Conservation (phyloP, 2,113 vertebrate genomes). For the Ginglymostoma cirratum region DNA sequence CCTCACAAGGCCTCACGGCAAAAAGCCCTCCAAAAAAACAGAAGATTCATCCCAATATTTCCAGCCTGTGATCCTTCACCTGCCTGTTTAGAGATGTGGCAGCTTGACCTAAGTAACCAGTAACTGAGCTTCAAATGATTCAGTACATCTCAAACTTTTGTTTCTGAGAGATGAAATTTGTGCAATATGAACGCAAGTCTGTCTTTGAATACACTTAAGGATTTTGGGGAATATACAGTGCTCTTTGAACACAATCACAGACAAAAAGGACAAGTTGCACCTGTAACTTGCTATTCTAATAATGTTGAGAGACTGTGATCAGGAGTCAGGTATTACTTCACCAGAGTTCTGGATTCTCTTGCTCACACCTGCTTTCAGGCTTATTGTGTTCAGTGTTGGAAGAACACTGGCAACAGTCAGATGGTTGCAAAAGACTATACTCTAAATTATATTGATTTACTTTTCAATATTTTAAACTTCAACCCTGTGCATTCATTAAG, state of each 20-base stretch:
- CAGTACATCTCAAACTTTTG: not conserved
- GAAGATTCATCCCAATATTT: not conserved
- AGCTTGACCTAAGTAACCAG: not conserved
- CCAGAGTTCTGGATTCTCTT: not conserved
- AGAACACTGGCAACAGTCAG: not conserved
- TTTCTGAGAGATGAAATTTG: not conserved
- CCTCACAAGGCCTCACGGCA: too few relatives aligned
- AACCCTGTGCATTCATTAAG: not conserved
- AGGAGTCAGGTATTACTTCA: not conserved
- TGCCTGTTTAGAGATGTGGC: not conserved
- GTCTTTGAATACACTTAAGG: not conserved
- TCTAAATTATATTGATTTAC: not conserved
- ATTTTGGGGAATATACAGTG: not conserved
- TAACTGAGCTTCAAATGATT: not conserved
- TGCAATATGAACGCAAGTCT: not conserved
- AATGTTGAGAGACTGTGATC: not conserved
- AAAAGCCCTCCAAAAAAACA: too few relatives aligned
- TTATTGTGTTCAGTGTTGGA: not conserved
- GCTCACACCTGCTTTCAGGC: not conserved
- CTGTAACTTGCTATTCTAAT: not conserved
- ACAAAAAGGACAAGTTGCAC: not conserved
- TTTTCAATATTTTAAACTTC: not conserved
- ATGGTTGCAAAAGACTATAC: not conserved
- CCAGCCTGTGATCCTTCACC: not conserved
- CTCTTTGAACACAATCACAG: too few relatives aligned